Base-by-base conservation (phyloP, 2,888 invertebrate genomes). In the Agrotis ipsilon region DNA sequence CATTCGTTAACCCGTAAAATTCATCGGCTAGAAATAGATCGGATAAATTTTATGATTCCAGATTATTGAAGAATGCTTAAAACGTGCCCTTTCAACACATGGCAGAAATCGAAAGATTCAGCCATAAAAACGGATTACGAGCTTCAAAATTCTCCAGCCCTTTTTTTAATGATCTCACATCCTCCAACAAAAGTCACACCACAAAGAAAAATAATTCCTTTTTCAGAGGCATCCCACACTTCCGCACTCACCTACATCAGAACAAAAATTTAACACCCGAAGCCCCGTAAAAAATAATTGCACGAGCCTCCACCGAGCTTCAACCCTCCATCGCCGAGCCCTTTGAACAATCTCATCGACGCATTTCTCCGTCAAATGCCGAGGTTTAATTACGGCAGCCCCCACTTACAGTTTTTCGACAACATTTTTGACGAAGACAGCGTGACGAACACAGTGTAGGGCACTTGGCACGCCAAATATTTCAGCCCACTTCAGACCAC, bases 361-460 rank as follows among this genome's bases (percentile, higher is more conserved):
- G 80, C 72, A 84, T 84, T 82, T 78, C 84, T 79, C 63, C 73
- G 71, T 61, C 75, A 75, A 84, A 83, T 75, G 77, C 78, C 66
- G 74, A 78, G 80, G 78, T 84, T 84, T 85, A 85, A 86, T 85
- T 85, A 86, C 80, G 54, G 46, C 60, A 54, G 58, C 49, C 61
- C 68, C 73, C 77, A 84, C 80, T 83, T 80, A 83, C 78, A 78
- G 66, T 69, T 85, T 85, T 85, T 83, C 72, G 64, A 77, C 72
- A 83, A 65, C 77, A 80, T 81, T 86, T 86, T 86, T 83, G 85
- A 82, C 81, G 80, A 73, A 86, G 84, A 85, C 82, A 80, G 65
- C 72, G 78, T 77, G 70, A 75, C 73, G 71, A 66, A 80, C 61
- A 72, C 63, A 57, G 57, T 84, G 68, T 73, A 84, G 82, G 70